Conservation (phyloP, 2,888 invertebrate species). For the Belgica antarctica region DNA sequence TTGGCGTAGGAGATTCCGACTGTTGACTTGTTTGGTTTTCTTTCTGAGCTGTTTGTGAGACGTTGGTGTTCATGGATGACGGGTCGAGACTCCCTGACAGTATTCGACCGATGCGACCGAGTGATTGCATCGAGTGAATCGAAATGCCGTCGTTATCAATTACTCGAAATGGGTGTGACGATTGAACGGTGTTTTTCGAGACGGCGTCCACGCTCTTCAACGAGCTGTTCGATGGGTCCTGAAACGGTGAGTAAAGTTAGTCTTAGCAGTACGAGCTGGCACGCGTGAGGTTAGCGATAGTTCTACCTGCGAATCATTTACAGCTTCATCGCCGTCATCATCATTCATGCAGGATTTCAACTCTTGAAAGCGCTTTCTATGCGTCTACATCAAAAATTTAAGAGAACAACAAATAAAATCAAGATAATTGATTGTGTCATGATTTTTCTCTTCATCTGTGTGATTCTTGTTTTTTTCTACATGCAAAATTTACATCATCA, state of each 20-base stretch:
- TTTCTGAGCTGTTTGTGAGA: slow-evolving; percentile 47
- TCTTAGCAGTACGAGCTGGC: no score
- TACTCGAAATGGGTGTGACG: slow-evolving; percentile 72
- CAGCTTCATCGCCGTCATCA: slow-evolving; percentile 70
- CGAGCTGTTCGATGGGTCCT: slow-evolving; percentile 56
- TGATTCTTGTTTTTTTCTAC: neutral
- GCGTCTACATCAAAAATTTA: slow-evolving; percentile 23
- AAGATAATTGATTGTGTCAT: slow-evolving; percentile 27
- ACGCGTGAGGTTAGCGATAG: neutral
- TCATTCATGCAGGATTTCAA: slow-evolving; percentile 82
- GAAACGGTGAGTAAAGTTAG: slow-evolving; percentile 47
- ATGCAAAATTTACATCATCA: slow-evolving; percentile 23
- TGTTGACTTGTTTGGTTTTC: slow-evolving; percentile 49
- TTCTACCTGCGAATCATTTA: slow-evolving; percentile 68
- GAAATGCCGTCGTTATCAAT: slow-evolving; percentile 86
- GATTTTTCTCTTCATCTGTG: slow-evolving; percentile 23
- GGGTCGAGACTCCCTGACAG: slow-evolving; percentile 68
- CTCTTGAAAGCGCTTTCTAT: slow-evolving; percentile 75
- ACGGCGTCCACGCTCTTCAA: slow-evolving; percentile 73
- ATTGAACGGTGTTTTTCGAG: slow-evolving; percentile 58
- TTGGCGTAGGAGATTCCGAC: slow-evolving; percentile 48
- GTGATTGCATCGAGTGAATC: slow-evolving; percentile 82
- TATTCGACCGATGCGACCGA: slow-evolving; percentile 78
- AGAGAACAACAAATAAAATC: neutral
- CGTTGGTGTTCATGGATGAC: slow-evolving; percentile 54